Percentiles rank a stretch among this genome's conserved stretches.
These are phyloP conservation scores for Ciconia boyciana DNA, from an alignment of 2,113 vertebrate genomes.

Conservation along the genomic window DNA sequence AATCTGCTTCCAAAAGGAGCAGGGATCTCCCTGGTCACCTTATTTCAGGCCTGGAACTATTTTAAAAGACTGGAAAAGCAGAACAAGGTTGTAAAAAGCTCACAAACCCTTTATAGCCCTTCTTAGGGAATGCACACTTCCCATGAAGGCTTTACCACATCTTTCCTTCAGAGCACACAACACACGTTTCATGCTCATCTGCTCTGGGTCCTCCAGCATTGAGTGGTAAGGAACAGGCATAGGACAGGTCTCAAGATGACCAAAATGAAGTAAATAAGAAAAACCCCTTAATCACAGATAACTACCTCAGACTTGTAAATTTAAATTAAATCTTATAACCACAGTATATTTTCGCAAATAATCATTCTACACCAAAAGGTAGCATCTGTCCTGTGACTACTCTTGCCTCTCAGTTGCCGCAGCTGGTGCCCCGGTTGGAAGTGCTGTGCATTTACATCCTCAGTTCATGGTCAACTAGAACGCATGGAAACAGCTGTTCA, in stretches of 20 bases:
- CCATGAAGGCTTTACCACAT: not conserved
- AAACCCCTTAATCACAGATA: not conserved
- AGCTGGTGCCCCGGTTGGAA: not conserved
- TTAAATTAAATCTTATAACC: not conserved
- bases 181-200: not conserved
- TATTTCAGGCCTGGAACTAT: not conserved
- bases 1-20: not conserved
- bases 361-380: not conserved
- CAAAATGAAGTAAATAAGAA: not conserved
- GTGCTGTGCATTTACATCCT: not conserved
- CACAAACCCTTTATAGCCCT: not conserved
- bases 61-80: not conserved
- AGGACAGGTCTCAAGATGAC: not conserved
- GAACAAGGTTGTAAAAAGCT: not conserved
- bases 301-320: not conserved
- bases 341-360: not conserved
- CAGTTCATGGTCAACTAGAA: not conserved
- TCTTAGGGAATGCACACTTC: not conserved
- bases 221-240: rapidly evolving
- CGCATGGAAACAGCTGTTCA: rapidly evolving
- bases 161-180: not conserved
- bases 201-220: not conserved
- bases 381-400: not conserved
- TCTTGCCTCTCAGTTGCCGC: not conserved
- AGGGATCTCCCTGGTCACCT: not conserved